Evolutionary conservation across 2,888 invertebrate species (phyloP), one percentile per base, ranked within the genome.

Genomic region (Clistopyga incitator): DNA sequence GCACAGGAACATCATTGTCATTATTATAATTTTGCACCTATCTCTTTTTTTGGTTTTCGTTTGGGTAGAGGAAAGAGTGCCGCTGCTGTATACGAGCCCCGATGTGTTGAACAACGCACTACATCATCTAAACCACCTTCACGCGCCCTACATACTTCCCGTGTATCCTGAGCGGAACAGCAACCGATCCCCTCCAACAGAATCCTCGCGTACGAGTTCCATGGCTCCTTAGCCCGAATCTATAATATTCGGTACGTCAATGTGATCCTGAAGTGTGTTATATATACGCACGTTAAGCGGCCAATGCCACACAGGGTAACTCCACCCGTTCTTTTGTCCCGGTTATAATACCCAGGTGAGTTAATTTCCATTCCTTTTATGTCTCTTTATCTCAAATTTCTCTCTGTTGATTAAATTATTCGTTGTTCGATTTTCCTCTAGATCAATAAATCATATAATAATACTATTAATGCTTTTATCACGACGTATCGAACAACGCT

Each of bases 51-150:
- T 89, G 87, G 87, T 90, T 89, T 87, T 87, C 86, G 88, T 88
- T 88, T 88, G 88, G 88, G 88, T 92, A 93, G 93, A 93, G 90
- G 93, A 93, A 87, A 91, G 92, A 91, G 92, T 93, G 90, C 93
- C 93, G 90, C 90, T 93, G 91, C 92, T 93, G 91, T 93, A 93
- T 88, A 93, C 93, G 86, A 93, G 90, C 88, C 90, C 91, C 87
- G 92, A 93, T 88, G 92, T 92, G 90, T 90, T 93, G 90, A 92
- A 91, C 92, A 93, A 92, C 91, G 91, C 92, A 89, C 91, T 93
- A 87, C 93, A 93, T 90, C 92, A 92, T 88, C 90, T 90, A 88
- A 92, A 91, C 87, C 90, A 90, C 89, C 89, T 90, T 88, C 90
- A 90, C 87, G 89, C 90, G 88, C 89, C 92, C 87, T 89, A 88